Evolutionary conservation across 1,140 invertebrate species (phyloP), one percentile per base, ranked within the genome.

Genomic region (Dufourea novaeangliae): DNA sequence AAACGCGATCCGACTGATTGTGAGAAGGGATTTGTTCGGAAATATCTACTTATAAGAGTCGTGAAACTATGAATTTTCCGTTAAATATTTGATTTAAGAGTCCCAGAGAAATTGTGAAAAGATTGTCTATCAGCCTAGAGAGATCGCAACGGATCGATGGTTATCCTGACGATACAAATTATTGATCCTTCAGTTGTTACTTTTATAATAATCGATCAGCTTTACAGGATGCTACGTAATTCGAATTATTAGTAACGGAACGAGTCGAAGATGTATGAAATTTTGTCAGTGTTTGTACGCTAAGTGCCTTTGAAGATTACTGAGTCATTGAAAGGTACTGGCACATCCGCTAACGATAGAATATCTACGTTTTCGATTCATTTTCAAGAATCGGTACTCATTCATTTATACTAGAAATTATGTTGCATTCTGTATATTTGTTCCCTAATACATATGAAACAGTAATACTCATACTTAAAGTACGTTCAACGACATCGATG

Each of bases 401-500:
- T 14, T 50, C 44, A 12, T 2, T n/a, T 1, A 5, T 14, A 5
- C 17, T 11, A 11, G 17, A 29, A 68, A 25, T 68, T 25, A 27
- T 46, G 64, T 7, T 22, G 37, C 11, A 22, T 27, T 37, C 8
- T 37, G 3, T 5, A 37, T 37, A 37, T 37, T 37, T 20, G 12
- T 41, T 22, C 50, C 17, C 25, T 3, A 17, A 41, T 2, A 22
- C 37, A 20, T 37, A 37, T n/a, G n/a, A 41, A 41, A 57, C 34
- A 29, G 39, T 56, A 70, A 70, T 57, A 70, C 52, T 69, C 67
- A 69, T 17, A n/a, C n/a, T n/a, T n/a, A 8, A 14, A 32, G 10
- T 8, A 32, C 17, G 46, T 50, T 22, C 17, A 66, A 50, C 22
- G 11, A 25, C 12, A 46, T 2, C 44, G 44, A 46, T 46, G 5